Evolutionary conservation across 1,140 invertebrate species (phyloP).

Genomic region (Calycopis cecrops): DNA sequence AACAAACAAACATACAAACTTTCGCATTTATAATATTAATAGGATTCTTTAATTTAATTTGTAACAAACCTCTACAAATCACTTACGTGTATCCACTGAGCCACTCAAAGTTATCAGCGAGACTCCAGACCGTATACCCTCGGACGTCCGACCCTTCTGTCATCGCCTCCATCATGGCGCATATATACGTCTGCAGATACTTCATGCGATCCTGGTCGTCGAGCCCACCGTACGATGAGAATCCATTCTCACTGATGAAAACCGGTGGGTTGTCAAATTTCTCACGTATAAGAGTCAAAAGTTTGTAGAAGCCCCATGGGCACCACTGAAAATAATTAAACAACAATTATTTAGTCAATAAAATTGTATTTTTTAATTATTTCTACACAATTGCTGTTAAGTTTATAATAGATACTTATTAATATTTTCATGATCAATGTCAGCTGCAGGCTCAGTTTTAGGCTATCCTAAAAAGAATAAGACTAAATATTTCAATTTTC

Average conservation of each 20-base stretch:
- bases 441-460: too few species aligned
- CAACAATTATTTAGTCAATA: too few species aligned
- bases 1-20: too few species aligned
- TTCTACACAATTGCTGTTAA: too few species aligned
- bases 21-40: too few species aligned
- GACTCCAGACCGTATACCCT: constrained; percentile 78
- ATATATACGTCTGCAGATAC: constrained; percentile 66
- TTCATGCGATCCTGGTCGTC: constrained; percentile 46
- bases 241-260: constrained; percentile 62
- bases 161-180: constrained; percentile 46
- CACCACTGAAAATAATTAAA: constrained; percentile 27
- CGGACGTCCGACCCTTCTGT: constrained; percentile 48
- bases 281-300: constrained; percentile 40
- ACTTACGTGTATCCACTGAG: constrained; percentile 45
- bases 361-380: too few species aligned
- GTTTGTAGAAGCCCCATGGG: constrained; percentile 46
- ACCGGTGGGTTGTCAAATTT: constrained; percentile 48
- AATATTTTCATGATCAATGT: too few species aligned
- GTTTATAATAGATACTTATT: too few species aligned
- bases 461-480: too few species aligned
- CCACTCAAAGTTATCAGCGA: constrained; percentile 83
- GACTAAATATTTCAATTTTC: too few species aligned
- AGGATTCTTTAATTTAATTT: too few species aligned
- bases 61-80: not conserved
- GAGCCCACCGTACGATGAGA: constrained; percentile 34